Conservation (phyloP, 2,888 invertebrate genomes). For the Periphyllus acericola region DNA sequence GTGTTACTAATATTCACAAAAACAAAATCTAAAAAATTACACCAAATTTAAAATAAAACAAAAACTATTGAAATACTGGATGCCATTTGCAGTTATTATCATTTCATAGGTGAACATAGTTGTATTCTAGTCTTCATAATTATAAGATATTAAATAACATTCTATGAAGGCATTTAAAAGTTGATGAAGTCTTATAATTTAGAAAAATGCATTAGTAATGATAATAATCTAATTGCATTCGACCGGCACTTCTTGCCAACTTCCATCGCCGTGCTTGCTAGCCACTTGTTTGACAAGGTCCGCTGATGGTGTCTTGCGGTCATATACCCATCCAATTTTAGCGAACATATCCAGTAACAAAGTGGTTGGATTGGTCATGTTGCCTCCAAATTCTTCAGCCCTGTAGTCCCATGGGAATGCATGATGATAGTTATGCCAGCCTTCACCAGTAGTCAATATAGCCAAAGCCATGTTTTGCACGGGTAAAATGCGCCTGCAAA, state of each 20-base stretch:
- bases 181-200: constrained; percentile 59
- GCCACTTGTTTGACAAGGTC: constrained; percentile 70
- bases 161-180: constrained; percentile 61
- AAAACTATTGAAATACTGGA: constrained; percentile 53
- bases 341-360: constrained; percentile 71
- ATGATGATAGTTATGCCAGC: constrained; percentile 95
- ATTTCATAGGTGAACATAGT: constrained; percentile 47
- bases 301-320: constrained; percentile 75
- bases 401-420: constrained; percentile 94
- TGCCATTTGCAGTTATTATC: constrained; percentile 49
- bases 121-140: constrained; percentile 54
- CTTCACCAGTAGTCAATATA: constrained; percentile 81
- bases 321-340: constrained; percentile 77
- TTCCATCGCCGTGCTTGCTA: constrained; percentile 71
- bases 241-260: constrained; percentile 62
- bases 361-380: constrained; percentile 70
- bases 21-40: constrained; percentile 52
- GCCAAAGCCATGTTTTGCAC: constrained; percentile 81
- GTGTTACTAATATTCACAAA: constrained; percentile 45
- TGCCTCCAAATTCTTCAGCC: constrained; percentile 82
- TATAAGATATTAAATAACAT: constrained; percentile 60
- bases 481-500: constrained; percentile 78
- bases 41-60: constrained; percentile 51
- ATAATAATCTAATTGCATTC: constrained; percentile 63
- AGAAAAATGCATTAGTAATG: constrained; percentile 55